Percentiles rank a stretch among this genome's conserved stretches.
These are phyloP conservation scores for Cheilosia vulpina DNA, from an alignment of 2,888 invertebrate species.

Conservation along the genomic window DNA sequence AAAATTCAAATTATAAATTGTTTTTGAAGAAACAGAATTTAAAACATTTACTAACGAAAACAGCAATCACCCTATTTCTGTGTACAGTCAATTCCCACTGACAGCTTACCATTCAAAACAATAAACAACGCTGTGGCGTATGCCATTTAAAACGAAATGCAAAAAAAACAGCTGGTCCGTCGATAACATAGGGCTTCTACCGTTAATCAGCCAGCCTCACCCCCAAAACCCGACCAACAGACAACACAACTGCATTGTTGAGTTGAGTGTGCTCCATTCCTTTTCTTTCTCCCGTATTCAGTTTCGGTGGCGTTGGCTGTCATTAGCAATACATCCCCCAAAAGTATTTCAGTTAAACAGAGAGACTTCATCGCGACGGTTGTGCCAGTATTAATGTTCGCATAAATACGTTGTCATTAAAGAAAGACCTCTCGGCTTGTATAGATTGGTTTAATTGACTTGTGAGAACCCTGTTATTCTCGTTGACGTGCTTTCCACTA, in stretches of 20 bases:
- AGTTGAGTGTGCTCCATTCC: conserved; percentile 19
- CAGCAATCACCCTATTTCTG: not conserved
- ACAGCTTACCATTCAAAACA: conserved; percentile 8
- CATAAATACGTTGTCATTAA: conserved; percentile 10
- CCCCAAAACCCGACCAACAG: conserved; percentile 20
- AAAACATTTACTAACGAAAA: not conserved
- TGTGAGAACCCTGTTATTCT: conserved; percentile 11
- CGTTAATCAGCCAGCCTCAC: not conserved
- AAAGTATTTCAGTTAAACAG: conserved; percentile 42
- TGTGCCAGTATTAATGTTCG: conserved; percentile 19
- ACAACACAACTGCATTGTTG: conserved; percentile 43
- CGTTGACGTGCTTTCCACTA: not conserved
- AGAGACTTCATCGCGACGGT: conserved; percentile 48
- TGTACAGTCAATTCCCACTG: not conserved
- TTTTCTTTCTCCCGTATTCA: conserved; percentile 37
- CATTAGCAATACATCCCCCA: conserved; percentile 6
- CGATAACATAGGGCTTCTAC: conserved; percentile 34
- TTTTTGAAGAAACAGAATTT: not conserved
- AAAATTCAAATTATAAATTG: too few species aligned
- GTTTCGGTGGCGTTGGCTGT: not conserved
- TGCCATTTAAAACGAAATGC: conserved; percentile 1
- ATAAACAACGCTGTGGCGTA: conserved; percentile 45
- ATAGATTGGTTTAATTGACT: conserved; percentile 11
- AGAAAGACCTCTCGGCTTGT: conserved; percentile 10
- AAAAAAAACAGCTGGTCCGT: conserved; percentile 47